A percentile compares a stretch with the other conserved stretches of the same genome.
Evolutionary conservation across 2,888 invertebrate genomes (phyloP).

Genomic region (Silvanus unidentatus): DNA sequence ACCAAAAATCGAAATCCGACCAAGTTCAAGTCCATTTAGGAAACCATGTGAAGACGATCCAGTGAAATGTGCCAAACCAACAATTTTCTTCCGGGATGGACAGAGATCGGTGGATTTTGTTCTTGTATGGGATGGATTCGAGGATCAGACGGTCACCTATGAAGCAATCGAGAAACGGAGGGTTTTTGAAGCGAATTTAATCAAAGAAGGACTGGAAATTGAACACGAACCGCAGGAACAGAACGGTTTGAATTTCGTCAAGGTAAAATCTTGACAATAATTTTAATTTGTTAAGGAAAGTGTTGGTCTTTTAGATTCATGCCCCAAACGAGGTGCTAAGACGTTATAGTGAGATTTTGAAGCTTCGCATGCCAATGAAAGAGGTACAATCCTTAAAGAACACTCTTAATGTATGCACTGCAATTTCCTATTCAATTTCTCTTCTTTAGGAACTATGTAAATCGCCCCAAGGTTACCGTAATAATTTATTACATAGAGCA

Average conservation of each 20-base stretch:
- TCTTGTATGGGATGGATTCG: conserved; percentile 64
- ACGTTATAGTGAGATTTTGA: conserved; percentile 86
- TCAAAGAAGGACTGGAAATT: conserved; percentile 66
- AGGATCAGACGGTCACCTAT: conserved; percentile 47
- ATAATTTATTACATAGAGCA: conserved; percentile 60
- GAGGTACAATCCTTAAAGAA: conserved; percentile 49
- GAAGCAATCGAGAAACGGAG: conserved; percentile 49
- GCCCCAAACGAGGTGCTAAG: conserved; percentile 76
- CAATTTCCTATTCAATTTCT: conserved; percentile 13
- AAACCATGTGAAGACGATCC: conserved; percentile 17
- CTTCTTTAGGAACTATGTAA: conserved; percentile 58
- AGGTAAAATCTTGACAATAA: conserved; percentile 44
- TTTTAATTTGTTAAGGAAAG: conserved; percentile 3
- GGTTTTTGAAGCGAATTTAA: conserved; percentile 66
- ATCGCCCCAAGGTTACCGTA: conserved; percentile 52
- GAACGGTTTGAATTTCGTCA: conserved; percentile 72
- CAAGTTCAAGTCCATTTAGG: not conserved
- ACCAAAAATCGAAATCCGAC: not conserved
- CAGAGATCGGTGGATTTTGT: conserved; percentile 71
- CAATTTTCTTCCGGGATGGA: conserved; percentile 65
- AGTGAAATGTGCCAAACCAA: conserved; percentile 45
- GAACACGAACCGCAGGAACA: conserved; percentile 63
- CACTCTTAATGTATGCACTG: conserved; percentile 3
- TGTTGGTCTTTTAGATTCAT: conserved; percentile 60
- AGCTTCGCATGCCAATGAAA: conserved; percentile 91